A percentile compares a stretch with the other conserved stretches of the same genome.
These are phyloP conservation scores for Stylophora pistillata DNA, from an alignment of 64 coral and sea anemone genomes.

Conservation along the genomic window DNA sequence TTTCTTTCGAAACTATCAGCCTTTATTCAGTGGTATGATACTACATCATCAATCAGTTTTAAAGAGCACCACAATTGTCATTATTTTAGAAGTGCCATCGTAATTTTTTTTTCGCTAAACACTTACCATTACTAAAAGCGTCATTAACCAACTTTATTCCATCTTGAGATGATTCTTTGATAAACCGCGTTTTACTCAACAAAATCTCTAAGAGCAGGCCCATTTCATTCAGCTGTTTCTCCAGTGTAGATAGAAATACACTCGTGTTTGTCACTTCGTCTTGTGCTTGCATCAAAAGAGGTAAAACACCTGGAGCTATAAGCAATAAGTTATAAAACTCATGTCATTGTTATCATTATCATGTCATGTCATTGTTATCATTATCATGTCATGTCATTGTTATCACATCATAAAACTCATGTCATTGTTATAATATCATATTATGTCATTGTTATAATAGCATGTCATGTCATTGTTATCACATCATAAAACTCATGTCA, in stretches of 20 bases:
- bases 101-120: too few species aligned
- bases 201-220: background rate
- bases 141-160: conserved; percentile 29
- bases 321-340: background rate
- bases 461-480: too few species aligned
- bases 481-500: too few species aligned
- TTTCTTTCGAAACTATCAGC: too few species aligned
- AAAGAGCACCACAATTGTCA: too few species aligned
- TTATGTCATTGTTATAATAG: too few species aligned
- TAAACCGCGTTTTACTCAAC: background rate
- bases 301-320: background rate
- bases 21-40: too few species aligned
- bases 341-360: background rate
- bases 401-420: too few species aligned
- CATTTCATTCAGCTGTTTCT: background rate
- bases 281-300: background rate
- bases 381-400: too few species aligned
- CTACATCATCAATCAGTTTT: background rate
- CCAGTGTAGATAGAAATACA: background rate
- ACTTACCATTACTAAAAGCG: conserved; percentile 13
- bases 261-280: background rate
- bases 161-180: background rate
- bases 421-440: too few species aligned
- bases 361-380: too few species aligned
- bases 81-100: too few species aligned